A percentile compares a stretch with the other conserved stretches of the same genome.
phyloP scores from a whole-genome alignment of 2,888 invertebrate genomes.

The Trichogramma evanescens region DNA sequence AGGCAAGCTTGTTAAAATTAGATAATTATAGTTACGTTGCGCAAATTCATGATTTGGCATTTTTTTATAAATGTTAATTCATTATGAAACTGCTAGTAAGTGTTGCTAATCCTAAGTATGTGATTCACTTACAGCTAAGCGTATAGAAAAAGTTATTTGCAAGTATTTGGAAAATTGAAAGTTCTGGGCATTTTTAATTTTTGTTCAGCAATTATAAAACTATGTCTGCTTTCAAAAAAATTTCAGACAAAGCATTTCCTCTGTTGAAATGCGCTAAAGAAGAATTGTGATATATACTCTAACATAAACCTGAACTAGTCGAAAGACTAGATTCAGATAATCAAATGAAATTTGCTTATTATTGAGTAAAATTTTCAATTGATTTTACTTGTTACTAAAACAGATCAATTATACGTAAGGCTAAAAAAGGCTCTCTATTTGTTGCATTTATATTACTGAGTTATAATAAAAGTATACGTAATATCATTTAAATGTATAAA shows the following conservation, averaged over 20 bases:
- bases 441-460: too few species aligned
- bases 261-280: background rate
- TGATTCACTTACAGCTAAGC: constrained; percentile 6
- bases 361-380: too few species aligned
- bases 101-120: constrained; percentile 6
- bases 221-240: background rate
- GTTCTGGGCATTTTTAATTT: background rate
- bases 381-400: too few species aligned
- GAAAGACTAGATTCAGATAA: too few species aligned
- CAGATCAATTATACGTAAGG: too few species aligned
- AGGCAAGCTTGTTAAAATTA: constrained; percentile 19
- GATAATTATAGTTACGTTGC: constrained; percentile 17
- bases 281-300: background rate
- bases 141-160: background rate
- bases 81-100: background rate
- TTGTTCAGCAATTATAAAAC: background rate
- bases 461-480: too few species aligned
- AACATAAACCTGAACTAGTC: too few species aligned
- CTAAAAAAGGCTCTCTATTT: too few species aligned
- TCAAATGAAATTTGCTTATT: too few species aligned
- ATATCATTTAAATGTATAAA: background rate
- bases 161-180: background rate
- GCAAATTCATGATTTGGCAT: constrained; percentile 4
- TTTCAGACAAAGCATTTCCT: background rate
- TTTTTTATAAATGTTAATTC: background rate